Evolutionary conservation across 2,888 invertebrate genomes (phyloP), one percentile per base, ranked within the genome.

Genomic region (Chymomyza procnemis): DNA sequence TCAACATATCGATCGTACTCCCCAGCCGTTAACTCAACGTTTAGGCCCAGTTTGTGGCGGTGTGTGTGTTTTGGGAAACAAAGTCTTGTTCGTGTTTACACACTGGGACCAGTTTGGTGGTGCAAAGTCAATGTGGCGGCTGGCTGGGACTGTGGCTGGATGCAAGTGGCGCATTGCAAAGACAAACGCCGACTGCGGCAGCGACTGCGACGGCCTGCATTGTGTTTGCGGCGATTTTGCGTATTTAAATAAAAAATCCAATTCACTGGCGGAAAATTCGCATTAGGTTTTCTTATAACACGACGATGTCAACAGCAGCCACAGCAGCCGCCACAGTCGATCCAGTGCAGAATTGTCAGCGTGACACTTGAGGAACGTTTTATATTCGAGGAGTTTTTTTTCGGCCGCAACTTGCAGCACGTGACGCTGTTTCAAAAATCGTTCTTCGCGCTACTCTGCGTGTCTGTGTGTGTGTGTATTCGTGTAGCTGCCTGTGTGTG

Each of bases 231-330:
- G 14, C 47, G 83, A 76, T 73, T 74, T 84, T 67, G 76, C 64
- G 72, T 75, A 69, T 75, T 87, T 89, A 88, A 87, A 89, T 90
- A 90, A 90, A 90, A 89, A 90, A 89, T 88, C 87, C 85, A 88
- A 89, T 88, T 79, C 87, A 78, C 74, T 78, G 79, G 79, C 85
- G 85, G 86, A 87, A 88, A 89, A 82, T 76, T 88, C 86, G 89
- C 90, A 90, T 90, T 90, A 89, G 87, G 88, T 88, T 87, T 90
- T 89, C 88, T 78, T 86, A 87, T 89, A 89, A 87, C 90, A 88
- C 82, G 85, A 89, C 88, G 89, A 89, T 88, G 89, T 88, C 89
- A 88, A 80, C 84, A 74, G 77, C 80, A 76, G 78, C 78, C 71
- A 62, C 26, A 54, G 55, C 54, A 41, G 26, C 26, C 4, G 55